A percentile compares a stretch with the other conserved stretches of the same genome.
phyloP scores from a whole-genome alignment of 2,797 vertebrate genomes.

The Cygnus olor region DNA sequence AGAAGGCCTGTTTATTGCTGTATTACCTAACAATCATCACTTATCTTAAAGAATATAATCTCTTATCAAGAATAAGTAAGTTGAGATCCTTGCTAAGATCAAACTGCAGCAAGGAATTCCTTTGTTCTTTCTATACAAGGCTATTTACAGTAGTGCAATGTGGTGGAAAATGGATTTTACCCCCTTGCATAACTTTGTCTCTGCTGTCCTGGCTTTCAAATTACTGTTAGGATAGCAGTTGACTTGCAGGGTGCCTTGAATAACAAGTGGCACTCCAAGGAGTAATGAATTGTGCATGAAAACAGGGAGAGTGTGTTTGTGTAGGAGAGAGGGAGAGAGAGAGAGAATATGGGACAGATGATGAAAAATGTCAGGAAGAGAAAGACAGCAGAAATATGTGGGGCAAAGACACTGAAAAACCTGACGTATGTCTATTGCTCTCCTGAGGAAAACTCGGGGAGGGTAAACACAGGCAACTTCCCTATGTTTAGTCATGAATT shows the following conservation, averaged over 20 bases:
- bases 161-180: background rate
- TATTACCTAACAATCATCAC: background rate
- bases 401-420: background rate
- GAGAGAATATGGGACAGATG: background rate
- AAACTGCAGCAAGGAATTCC: background rate
- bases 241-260: background rate
- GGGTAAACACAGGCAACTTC: background rate
- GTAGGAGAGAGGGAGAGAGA: background rate
- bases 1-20: background rate
- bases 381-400: background rate
- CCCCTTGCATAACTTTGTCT: background rate
- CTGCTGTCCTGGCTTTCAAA: background rate
- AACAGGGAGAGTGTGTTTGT: background rate
- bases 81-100: background rate
- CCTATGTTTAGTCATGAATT: background rate
- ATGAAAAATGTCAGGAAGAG: background rate
- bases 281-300: background rate
- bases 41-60: background rate
- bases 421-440: background rate
- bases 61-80: background rate
- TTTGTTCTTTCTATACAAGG: background rate
- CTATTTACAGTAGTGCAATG: background rate
- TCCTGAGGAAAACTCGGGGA: background rate
- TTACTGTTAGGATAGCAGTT: background rate
- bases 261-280: background rate